These are phyloP conservation scores for Portevinia maculata DNA, from an alignment of 2,888 invertebrate species.

Conservation along the genomic window DNA sequence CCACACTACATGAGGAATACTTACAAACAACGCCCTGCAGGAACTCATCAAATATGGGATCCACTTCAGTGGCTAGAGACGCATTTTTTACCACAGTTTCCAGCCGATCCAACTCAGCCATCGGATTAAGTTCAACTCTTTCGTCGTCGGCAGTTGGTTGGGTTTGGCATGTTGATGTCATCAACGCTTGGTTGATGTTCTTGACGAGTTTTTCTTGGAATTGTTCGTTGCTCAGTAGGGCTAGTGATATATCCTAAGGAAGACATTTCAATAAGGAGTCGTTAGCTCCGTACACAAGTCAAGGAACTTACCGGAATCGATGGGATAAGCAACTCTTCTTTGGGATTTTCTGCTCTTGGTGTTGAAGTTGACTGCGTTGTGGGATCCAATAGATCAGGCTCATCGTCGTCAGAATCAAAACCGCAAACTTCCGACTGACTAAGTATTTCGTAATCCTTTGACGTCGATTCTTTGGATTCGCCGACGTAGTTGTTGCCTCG, in stretches of 20 bases:
- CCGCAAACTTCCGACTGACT: slow-evolving; percentile 66
- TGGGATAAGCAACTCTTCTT: slow-evolving; percentile 28
- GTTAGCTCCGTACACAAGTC: neutral
- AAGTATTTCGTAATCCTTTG: slow-evolving; percentile 55
- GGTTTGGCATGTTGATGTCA: slow-evolving; percentile 22
- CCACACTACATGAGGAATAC: slow-evolving; percentile 14
- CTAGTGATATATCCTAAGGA: slow-evolving; percentile 78
- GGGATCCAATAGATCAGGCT: neutral
- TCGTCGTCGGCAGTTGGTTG: slow-evolving; percentile 28
- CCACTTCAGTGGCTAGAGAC: slow-evolving; percentile 80
- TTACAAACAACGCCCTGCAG: slow-evolving; percentile 79
- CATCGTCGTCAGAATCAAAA: slow-evolving; percentile 56
- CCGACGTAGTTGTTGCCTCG: neutral
- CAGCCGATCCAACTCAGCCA: slow-evolving; percentile 34
- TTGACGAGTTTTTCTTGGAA: slow-evolving; percentile 79
- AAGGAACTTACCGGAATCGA: slow-evolving; percentile 73
- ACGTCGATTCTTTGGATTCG: slow-evolving; percentile 19
- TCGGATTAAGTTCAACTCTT: slow-evolving; percentile 12
- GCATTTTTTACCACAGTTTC: slow-evolving; percentile 80
- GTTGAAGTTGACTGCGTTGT: slow-evolving; percentile 42
- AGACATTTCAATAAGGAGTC: neutral
- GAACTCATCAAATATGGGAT: slow-evolving; percentile 80
- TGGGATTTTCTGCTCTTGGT: slow-evolving; percentile 31
- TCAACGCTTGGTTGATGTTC: slow-evolving; percentile 79
- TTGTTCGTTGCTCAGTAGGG: slow-evolving; percentile 78